Conservation (phyloP, 2,888 invertebrate species). For the Herminia tarsipennalis region DNA sequence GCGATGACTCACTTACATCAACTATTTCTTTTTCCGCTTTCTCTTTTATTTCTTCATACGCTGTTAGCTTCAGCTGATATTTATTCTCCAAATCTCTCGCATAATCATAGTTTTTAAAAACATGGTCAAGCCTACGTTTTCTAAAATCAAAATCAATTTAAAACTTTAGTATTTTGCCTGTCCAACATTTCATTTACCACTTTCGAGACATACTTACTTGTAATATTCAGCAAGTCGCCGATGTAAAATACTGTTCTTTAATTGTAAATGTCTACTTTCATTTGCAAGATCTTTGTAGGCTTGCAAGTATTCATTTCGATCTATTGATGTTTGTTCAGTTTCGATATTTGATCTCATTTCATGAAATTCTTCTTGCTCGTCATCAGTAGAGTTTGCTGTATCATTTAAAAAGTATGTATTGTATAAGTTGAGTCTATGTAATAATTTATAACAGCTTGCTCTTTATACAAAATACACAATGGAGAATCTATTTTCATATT, state of each 20-base stretch:
- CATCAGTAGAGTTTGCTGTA: constrained; percentile 23
- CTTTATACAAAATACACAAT: too few relatives aligned
- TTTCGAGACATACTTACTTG: too few relatives aligned
- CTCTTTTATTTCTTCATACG: constrained; percentile 70
- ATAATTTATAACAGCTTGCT: too few relatives aligned
- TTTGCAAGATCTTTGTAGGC: constrained; percentile 65
- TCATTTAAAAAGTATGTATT: not conserved
- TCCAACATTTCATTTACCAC: too few relatives aligned
- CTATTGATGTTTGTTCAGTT: constrained; percentile 53
- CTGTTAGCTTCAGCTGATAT: constrained; percentile 67
- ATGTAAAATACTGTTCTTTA: constrained; percentile 75
- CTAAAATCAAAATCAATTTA: constrained; percentile 55
- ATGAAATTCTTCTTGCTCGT: constrained; percentile 35
- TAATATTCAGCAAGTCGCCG: constrained; percentile 77
- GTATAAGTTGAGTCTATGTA: constrained; percentile 12
- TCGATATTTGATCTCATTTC: constrained; percentile 62
- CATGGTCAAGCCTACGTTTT: constrained; percentile 77
- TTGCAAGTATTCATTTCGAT: constrained; percentile 70
- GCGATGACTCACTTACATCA: constrained; percentile 72
- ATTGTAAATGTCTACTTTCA: constrained; percentile 64
- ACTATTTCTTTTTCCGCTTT: constrained; percentile 68
- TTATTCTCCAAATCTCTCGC: constrained; percentile 75
- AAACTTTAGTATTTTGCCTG: too few relatives aligned
- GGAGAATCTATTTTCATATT: too few relatives aligned
- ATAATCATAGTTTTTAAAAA: constrained; percentile 69